Evolutionary conservation across 2,797 vertebrate species (phyloP), one percentile per base, ranked within the genome.

Genomic region (Sylvilagus floridanus): DNA sequence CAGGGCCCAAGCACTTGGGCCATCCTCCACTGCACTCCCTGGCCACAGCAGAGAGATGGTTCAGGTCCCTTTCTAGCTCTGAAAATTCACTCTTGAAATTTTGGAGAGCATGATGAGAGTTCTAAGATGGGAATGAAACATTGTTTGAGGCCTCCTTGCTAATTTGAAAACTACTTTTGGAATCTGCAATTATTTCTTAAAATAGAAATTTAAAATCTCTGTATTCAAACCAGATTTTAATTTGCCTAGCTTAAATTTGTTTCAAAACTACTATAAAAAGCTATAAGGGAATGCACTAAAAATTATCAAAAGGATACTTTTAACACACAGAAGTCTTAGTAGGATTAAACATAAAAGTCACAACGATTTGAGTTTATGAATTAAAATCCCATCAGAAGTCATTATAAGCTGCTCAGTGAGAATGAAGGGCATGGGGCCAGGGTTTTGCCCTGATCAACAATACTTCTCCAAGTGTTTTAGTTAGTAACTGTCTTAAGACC

Each of bases 111-210:
- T n/a, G 81, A 81, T 60, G 66, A 85, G 37, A 52, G 65, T 88
- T 88, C 93, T 92, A 91, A 82, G 57, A 71, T 17, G 47, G 71
- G 71, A 87, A 88, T 60, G 71, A 92, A 85, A 95, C 85, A 93
- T 17, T 83, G 88, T 90, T 92, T 4, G 71, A 94, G 62, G 81
- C 50, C 69, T 97, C 90, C 94, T 93, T 77, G 92, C 96, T 97
- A 93, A 97, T 96, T 69, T 97, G 93, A 83, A 96, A 97, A 94
- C 93, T 90, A 82, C 84, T 93, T 96, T 90, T 90, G 63, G 93
- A 92, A 91, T 94, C 91, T 97, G 54, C 62, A 96, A 96, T 95
- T 95, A 96, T 96, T 95, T 96, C 97, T 95, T 95, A 97, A 96
- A 97, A 97, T 94, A 97, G 78, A 95, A 42, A 92, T 87, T 96